Percentiles rank a stretch among this genome's conserved stretches.
phyloP scores from a whole-genome alignment of 2,888 invertebrate species.

The Exephanes ischioxanthus region DNA sequence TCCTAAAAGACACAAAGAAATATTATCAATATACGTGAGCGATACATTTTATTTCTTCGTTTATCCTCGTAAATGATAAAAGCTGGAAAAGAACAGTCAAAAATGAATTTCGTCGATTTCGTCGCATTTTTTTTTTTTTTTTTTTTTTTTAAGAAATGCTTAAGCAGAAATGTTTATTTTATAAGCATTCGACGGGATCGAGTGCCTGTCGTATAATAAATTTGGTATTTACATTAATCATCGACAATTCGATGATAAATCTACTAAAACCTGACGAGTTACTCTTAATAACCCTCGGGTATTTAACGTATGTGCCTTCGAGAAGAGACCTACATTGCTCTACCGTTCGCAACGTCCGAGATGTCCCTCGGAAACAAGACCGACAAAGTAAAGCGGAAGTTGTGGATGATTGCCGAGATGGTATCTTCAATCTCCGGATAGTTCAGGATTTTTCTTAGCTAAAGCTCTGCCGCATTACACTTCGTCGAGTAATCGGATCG shows the following conservation, averaged over 20 bases:
- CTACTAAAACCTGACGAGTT: not conserved
- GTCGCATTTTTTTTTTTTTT: too few species aligned
- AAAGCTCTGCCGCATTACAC: slow-evolving; percentile 80
- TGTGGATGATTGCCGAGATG: slow-evolving; percentile 83
- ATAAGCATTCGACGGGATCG: not conserved
- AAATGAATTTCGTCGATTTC: not conserved
- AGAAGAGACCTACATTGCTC: not conserved
- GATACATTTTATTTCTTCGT: not conserved
- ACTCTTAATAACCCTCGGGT: not conserved
- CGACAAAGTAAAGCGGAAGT: slow-evolving; percentile 80
- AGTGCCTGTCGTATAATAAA: not conserved
- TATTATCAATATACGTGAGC: slow-evolving; percentile 7
- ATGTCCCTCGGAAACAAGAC: slow-evolving; percentile 80
- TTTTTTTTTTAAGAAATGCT: not conserved
- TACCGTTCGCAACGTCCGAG: slow-evolving; percentile 45
- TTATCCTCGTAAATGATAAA: not conserved
- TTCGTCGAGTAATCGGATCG: slow-evolving; percentile 1
- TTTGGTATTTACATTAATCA: not conserved
- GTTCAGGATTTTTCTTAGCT: slow-evolving; percentile 81
- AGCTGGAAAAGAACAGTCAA: not conserved
- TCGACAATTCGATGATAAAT: not conserved
- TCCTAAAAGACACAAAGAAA: slow-evolving; percentile 47
- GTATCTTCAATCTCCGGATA: slow-evolving; percentile 82
- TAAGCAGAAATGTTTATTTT: not conserved
- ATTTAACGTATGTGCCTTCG: not conserved